These are phyloP conservation scores for Eulimnadia texana DNA, from an alignment of 1,140 invertebrate genomes.

Conservation along the genomic window DNA sequence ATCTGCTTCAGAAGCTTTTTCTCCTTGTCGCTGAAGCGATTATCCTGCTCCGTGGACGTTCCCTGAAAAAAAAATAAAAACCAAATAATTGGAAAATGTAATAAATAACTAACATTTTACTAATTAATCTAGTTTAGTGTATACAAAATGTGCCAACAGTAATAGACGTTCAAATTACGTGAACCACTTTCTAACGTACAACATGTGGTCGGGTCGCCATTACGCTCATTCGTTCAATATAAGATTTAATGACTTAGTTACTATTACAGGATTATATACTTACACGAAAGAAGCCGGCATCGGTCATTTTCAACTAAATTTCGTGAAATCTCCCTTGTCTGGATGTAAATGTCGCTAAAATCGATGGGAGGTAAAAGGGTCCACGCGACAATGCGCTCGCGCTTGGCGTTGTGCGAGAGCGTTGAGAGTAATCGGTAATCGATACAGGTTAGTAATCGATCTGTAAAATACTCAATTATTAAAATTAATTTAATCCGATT, in stretches of 20 bases:
- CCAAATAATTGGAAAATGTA: constrained; percentile 1
- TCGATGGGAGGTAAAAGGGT: too few relatives aligned
- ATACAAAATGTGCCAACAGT: constrained; percentile 1
- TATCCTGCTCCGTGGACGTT: constrained; percentile 95
- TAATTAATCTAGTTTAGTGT: background rate
- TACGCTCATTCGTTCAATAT: constrained; percentile 6
- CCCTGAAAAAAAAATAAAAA: constrained; percentile 47
- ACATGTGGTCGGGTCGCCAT: background rate
- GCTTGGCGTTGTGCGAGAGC: too few relatives aligned
- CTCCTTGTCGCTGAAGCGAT: constrained; percentile 96
- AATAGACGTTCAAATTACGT: background rate
- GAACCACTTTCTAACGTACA: constrained; percentile 8
- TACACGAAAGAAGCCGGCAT: constrained; percentile 39
- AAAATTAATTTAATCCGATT: too few relatives aligned
- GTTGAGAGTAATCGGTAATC: too few relatives aligned
- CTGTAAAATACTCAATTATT: too few relatives aligned
- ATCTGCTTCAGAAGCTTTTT: constrained; percentile 97
- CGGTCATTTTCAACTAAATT: constrained; percentile 32
- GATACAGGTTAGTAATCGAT: too few relatives aligned
- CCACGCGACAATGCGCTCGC: too few relatives aligned
- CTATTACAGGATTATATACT: constrained; percentile 14
- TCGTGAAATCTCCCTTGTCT: too few relatives aligned
- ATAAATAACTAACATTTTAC: constrained; percentile 1
- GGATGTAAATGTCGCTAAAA: too few relatives aligned
- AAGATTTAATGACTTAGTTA: background rate